Percentiles rank a stretch among this genome's conserved stretches.
Conservation (phyloP, 2,888 invertebrate genomes). For the Sesia bembeciformis region DNA sequence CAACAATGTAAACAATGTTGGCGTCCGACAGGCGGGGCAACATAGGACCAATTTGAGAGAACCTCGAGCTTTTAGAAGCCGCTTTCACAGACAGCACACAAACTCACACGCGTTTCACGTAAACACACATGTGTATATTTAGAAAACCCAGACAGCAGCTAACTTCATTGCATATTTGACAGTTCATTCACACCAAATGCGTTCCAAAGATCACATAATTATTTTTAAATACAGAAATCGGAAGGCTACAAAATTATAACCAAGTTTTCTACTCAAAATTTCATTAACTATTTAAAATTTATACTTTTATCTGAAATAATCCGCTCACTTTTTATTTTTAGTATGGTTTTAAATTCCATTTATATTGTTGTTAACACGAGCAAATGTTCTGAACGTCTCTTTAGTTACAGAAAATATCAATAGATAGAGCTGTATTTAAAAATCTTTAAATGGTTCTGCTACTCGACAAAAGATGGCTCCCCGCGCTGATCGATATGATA, state of each 20-base stretch:
- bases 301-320: neutral
- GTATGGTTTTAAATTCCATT: neutral
- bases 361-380: neutral
- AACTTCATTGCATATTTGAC: slow-evolving; percentile 61
- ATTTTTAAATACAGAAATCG: neutral
- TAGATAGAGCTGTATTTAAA: slow-evolving; percentile 17
- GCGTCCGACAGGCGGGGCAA: slow-evolving; percentile 24
- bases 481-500: too few relatives aligned
- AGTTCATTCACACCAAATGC: slow-evolving; percentile 54
- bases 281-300: neutral
- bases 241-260: neutral
- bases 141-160: slow-evolving; percentile 47
- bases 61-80: slow-evolving; percentile 20
- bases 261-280: neutral
- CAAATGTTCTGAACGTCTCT: neutral
- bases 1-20: slow-evolving; percentile 26
- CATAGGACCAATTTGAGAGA: slow-evolving; percentile 8
- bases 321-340: neutral
- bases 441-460: neutral
- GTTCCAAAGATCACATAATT: slow-evolving; percentile 20
- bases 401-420: slow-evolving; percentile 12
- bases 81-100: slow-evolving; percentile 47
- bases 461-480: neutral
- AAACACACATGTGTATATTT: slow-evolving; percentile 22
- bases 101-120: slow-evolving; percentile 16